Evolutionary conservation across 2,113 vertebrate genomes (phyloP).

Genomic region (Gnathonemus longibarbis): DNA sequence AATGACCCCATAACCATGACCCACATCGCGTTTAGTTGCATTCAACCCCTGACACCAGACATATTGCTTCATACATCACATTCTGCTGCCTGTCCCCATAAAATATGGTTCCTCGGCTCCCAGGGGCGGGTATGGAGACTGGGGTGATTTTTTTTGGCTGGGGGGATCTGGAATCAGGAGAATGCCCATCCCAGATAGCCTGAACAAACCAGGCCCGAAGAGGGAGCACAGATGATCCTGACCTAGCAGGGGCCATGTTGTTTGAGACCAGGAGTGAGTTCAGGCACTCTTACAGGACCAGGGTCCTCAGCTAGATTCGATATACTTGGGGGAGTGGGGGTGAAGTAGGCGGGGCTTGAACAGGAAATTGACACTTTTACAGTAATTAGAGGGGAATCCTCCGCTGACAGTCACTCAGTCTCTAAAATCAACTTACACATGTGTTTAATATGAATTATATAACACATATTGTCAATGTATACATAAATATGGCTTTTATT

Average conservation of each 20-base stretch:
- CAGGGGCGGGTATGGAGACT: neutral
- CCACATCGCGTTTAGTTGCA: neutral
- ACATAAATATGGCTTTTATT: neutral
- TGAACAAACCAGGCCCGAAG: slow-evolving; percentile 36
- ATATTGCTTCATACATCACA: neutral
- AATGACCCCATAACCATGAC: neutral
- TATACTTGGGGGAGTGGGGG: neutral
- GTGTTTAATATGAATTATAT: neutral
- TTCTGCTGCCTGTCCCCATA: neutral
- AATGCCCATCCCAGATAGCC: slow-evolving; percentile 30
- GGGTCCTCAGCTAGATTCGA: neutral
- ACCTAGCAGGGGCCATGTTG: slow-evolving; percentile 19
- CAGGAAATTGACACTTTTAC: slow-evolving; percentile 5
- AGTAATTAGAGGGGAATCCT: neutral
- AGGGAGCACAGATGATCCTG: slow-evolving; percentile 38
- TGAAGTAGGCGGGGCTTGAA: neutral
- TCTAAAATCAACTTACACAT: neutral
- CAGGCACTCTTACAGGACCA: slow-evolving; percentile 31
- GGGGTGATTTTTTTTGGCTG: neutral
- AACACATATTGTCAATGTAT: neutral
- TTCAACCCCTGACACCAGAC: neutral
- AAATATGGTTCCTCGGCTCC: neutral
- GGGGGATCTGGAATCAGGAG: slow-evolving; percentile 12
- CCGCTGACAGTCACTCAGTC: neutral
- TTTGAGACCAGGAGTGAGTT: slow-evolving; percentile 26